Conservation (phyloP, 2,797 vertebrate genomes). For the Tangara arthus region DNA sequence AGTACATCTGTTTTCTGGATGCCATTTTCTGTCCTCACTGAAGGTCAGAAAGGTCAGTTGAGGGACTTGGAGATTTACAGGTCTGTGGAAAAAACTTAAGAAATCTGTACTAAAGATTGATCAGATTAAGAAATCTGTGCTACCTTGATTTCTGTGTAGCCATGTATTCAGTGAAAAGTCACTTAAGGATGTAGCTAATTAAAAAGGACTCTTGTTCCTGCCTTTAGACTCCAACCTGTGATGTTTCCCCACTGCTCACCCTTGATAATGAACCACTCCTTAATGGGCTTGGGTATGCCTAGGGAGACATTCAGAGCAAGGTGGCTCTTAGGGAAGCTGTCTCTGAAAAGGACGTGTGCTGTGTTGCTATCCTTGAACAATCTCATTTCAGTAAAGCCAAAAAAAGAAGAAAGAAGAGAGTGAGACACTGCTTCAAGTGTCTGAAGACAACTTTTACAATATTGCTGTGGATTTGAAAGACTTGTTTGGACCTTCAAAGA, state of each 20-base stretch:
- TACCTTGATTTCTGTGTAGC: not conserved
- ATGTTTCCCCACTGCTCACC: not conserved
- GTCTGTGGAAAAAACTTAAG: not conserved
- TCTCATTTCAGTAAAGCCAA: constrained; percentile 80
- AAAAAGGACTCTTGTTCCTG: not conserved
- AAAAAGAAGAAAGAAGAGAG: constrained; percentile 81
- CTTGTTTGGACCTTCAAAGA: constrained; percentile 76
- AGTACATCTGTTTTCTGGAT: not conserved
- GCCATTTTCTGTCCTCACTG: not conserved
- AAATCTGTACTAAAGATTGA: not conserved
- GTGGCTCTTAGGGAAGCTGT: not conserved
- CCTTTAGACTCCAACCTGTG: not conserved
- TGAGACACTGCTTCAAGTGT: constrained; percentile 86
- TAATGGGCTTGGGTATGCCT: not conserved
- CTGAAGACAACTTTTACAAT: constrained; percentile 85
- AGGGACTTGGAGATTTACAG: not conserved
- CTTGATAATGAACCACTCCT: not conserved
- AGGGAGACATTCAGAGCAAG: not conserved
- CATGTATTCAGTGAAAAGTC: not conserved
- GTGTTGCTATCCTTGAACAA: not conserved
- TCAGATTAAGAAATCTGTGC: not conserved
- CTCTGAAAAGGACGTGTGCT: not conserved
- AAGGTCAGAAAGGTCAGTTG: not conserved
- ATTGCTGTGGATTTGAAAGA: constrained; percentile 84
- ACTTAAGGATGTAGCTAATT: not conserved